Conservation (phyloP, 2,797 vertebrate species). For the Etheostoma nigrum region DNA sequence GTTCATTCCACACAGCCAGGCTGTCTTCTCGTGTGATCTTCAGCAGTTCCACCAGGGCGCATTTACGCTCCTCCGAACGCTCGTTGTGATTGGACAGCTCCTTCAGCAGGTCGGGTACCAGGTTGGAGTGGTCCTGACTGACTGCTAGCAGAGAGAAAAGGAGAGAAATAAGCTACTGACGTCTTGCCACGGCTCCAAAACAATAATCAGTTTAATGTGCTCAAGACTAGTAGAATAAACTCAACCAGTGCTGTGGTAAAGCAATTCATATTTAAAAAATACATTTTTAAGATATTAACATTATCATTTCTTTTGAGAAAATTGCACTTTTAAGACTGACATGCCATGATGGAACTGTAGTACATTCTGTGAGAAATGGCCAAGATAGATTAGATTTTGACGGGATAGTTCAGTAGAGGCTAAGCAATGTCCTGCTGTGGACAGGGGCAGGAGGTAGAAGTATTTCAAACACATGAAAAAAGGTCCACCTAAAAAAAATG, state of each 20-base stretch:
- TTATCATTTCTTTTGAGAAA: background rate
- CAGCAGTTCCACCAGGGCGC: slow-evolving; percentile 93
- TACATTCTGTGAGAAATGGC: background rate
- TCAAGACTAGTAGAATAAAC: background rate
- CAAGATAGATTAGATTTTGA: background rate
- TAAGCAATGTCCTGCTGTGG: too few relatives aligned
- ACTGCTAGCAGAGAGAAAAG: slow-evolving; percentile 69
- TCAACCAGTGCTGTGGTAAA: background rate
- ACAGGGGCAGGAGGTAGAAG: too few relatives aligned
- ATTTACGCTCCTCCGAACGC: slow-evolving; percentile 94
- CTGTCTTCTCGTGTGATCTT: slow-evolving; percentile 97
- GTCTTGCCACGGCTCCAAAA: background rate
- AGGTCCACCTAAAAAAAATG: too few relatives aligned
- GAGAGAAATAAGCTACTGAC: background rate
- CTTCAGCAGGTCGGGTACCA: slow-evolving; percentile 97
- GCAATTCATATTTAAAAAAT: background rate
- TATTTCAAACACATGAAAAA: too few relatives aligned
- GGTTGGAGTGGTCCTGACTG: slow-evolving; percentile 91
- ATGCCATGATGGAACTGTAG: background rate
- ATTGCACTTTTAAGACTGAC: background rate
- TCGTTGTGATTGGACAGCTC: slow-evolving; percentile 99
- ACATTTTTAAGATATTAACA: background rate
- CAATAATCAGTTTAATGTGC: background rate
- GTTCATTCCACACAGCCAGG: slow-evolving; percentile 96
- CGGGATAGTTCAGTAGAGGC: too few relatives aligned